These are phyloP conservation scores for Carpatolechia fugitivella DNA, from an alignment of 2,888 invertebrate species.

Conservation along the genomic window DNA sequence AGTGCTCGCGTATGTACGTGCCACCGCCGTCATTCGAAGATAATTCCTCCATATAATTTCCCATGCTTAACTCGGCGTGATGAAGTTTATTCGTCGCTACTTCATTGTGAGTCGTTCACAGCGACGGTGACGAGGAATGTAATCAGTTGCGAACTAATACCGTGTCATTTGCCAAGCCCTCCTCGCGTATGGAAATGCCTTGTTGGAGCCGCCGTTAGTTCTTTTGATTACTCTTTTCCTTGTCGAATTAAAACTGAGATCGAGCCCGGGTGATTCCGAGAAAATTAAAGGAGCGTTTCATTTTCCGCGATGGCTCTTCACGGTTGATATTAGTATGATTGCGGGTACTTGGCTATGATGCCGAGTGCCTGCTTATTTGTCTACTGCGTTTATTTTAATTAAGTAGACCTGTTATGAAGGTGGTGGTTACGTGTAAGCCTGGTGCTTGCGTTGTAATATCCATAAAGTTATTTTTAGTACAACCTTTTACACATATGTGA, in stretches of 20 bases:
- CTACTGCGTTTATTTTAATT: conserved; percentile 58
- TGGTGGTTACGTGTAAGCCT: conserved; percentile 19
- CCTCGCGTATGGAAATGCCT: conserved; percentile 74
- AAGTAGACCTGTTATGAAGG: conserved; percentile 41
- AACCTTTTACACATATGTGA: conserved; percentile 16
- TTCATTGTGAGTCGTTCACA: conserved; percentile 73
- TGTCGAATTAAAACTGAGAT: conserved; percentile 73
- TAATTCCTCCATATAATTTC: conserved; percentile 77
- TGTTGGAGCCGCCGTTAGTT: conserved; percentile 71
- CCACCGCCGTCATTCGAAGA: conserved; percentile 61
- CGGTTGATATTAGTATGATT: conserved; percentile 71
- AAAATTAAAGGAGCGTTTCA: conserved; percentile 73
- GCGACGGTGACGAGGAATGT: conserved; percentile 68
- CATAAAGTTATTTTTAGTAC: background rate
- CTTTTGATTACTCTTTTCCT: conserved; percentile 73
- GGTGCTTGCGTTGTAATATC: background rate
- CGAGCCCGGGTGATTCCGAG: conserved; percentile 65
- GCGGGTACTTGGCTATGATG: conserved; percentile 47
- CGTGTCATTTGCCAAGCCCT: conserved; percentile 66
- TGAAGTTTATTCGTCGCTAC: conserved; percentile 77
- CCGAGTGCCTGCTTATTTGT: conserved; percentile 52
- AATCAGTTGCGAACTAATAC: conserved; percentile 78
- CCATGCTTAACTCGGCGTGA: conserved; percentile 74
- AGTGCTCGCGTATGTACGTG: conserved; percentile 59
- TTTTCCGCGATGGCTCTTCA: conserved; percentile 63